phyloP scores from a whole-genome alignment of 1,140 invertebrate species.

The Drosophila burlai region DNA sequence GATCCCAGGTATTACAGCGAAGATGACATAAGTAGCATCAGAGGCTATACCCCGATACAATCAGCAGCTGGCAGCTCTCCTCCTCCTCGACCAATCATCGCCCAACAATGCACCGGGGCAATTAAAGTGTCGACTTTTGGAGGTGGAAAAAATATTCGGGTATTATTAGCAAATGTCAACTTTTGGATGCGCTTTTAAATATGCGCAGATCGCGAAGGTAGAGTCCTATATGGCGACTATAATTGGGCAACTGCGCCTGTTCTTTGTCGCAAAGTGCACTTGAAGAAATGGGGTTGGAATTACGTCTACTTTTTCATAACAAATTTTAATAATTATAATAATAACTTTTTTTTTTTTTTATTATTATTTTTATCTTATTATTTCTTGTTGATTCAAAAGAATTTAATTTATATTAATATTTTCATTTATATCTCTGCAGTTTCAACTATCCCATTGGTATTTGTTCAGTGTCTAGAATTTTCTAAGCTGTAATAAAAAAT shows the following conservation, averaged over 20 bases:
- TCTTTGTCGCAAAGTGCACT: constrained; percentile 26
- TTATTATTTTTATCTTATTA: too few relatives aligned
- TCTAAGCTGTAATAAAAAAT: too few relatives aligned
- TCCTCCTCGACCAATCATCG: constrained; percentile 10
- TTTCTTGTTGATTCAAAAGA: too few relatives aligned
- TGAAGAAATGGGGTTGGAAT: not conserved
- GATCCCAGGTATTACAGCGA: constrained; percentile 40
- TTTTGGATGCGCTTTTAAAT: constrained; percentile 50
- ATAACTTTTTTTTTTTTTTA: too few relatives aligned
- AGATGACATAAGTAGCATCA: constrained; percentile 69
- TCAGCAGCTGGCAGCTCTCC: constrained; percentile 17
- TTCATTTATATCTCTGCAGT: too few relatives aligned
- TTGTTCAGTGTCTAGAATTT: too few relatives aligned
- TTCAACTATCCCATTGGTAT: too few relatives aligned
- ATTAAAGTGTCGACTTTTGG: constrained; percentile 31
- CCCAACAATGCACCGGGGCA: constrained; percentile 55
- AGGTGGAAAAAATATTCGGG: constrained; percentile 31
- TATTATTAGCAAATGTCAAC: constrained; percentile 72
- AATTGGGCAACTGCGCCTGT: constrained; percentile 44
- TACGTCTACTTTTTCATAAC: not conserved
- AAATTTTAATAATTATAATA: too few relatives aligned
- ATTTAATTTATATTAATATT: too few relatives aligned
- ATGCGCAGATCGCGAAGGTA: constrained; percentile 38
- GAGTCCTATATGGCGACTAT: constrained; percentile 39
- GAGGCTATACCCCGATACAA: constrained; percentile 36